Percentiles rank a stretch among this genome's conserved stretches.
phyloP scores from a whole-genome alignment of 1,140 invertebrate genomes.

The Oscheius sp. region DNA sequence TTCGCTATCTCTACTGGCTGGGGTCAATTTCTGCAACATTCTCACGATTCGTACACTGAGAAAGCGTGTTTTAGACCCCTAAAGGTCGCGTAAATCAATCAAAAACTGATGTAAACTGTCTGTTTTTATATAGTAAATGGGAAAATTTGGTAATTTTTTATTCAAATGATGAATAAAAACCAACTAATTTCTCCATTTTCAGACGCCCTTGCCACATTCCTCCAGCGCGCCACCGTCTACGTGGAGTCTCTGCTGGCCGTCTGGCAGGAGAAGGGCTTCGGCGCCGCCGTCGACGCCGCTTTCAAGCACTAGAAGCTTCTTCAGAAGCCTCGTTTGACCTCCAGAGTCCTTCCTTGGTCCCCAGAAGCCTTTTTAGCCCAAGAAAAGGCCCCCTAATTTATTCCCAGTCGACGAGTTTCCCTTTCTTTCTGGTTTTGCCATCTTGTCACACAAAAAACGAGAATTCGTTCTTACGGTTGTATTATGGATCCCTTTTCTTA shows the following conservation, averaged over 20 bases:
- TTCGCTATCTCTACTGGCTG: no score
- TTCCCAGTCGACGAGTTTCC: neutral
- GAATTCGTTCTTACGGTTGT: neutral
- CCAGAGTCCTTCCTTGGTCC: no score
- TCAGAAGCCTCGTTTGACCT: neutral
- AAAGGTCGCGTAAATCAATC: no score
- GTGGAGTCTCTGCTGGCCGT: neutral
- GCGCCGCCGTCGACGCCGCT: neutral
- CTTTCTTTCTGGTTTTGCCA: neutral
- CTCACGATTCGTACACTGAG: no score
- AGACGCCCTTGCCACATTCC: neutral
- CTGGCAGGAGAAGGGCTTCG: neutral
- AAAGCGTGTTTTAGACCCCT: no score
- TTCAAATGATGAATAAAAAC: neutral
- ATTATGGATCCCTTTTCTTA: neutral
- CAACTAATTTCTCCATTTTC: no score
- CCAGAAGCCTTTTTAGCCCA: neutral
- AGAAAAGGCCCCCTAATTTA: neutral
- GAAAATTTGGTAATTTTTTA: no score
- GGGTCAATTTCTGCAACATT: no score
- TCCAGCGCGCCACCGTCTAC: neutral
- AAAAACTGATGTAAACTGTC: no score
- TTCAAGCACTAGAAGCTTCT: constrained; percentile 1
- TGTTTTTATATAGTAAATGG: neutral
- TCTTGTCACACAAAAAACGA: neutral